Conservation (phyloP, 1,140 invertebrate genomes). For the Gonatopus flavifemur region DNA sequence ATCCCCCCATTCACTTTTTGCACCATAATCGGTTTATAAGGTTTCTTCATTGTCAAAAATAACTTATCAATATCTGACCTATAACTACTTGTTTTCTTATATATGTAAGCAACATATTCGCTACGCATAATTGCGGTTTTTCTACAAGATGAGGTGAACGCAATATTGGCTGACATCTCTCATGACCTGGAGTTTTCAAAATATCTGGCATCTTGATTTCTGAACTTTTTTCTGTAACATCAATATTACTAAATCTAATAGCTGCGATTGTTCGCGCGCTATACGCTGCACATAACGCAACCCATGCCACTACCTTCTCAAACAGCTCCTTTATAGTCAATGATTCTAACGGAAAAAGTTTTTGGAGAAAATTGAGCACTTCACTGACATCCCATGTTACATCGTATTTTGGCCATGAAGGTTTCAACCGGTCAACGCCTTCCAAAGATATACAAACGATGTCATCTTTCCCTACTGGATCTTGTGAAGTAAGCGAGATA, state of each 20-base stretch:
- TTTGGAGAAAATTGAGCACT: not conserved
- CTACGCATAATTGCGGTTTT: too few relatives aligned
- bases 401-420: not conserved
- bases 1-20: too few relatives aligned
- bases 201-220: not conserved
- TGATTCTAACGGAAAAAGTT: not conserved
- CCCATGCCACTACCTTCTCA: not conserved
- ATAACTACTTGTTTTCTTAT: too few relatives aligned
- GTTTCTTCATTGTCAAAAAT: too few relatives aligned
- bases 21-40: too few relatives aligned
- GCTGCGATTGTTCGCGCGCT: too few relatives aligned
- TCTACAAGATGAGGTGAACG: not conserved
- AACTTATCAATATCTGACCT: too few relatives aligned
- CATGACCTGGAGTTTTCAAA: not conserved
- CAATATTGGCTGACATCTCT: not conserved
- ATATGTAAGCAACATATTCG: too few relatives aligned
- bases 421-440: not conserved
- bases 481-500: not conserved
- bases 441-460: not conserved
- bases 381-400: not conserved
- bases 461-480: not conserved
- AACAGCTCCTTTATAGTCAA: not conserved
- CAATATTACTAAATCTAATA: not conserved
- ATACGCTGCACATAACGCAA: not conserved
- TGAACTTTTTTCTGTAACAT: not conserved